These are phyloP conservation scores for Trissolcus japonicus DNA, from an alignment of 2,888 invertebrate genomes.

Conservation along the genomic window DNA sequence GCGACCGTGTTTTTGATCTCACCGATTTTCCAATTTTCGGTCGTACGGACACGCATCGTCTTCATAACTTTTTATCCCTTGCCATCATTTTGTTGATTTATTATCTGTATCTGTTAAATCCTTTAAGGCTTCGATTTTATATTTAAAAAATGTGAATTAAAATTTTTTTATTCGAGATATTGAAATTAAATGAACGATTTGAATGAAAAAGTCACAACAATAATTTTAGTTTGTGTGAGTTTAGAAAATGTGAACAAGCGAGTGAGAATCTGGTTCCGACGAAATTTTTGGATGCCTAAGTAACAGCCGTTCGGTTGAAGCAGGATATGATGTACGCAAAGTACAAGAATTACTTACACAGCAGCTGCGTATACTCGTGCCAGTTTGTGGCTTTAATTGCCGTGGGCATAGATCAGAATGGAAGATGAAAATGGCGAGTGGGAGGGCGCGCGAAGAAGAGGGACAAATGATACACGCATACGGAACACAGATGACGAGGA, in stretches of 20 bases:
- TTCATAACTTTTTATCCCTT: not conserved
- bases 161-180: no score
- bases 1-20: slow-evolving; percentile 26
- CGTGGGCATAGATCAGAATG: slow-evolving; percentile 38
- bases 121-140: no score
- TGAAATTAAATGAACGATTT: no score
- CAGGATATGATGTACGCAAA: slow-evolving; percentile 25
- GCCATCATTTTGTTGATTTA: slow-evolving; percentile 18
- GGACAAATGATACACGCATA: slow-evolving; percentile 47
- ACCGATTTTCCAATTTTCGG: slow-evolving; percentile 38
- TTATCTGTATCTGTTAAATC: no score
- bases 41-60: not conserved
- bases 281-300: not conserved
- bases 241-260: not conserved
- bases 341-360: slow-evolving; percentile 38
- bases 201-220: not conserved
- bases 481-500: slow-evolving; percentile 45
- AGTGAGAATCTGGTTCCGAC: not conserved
- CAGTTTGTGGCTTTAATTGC: slow-evolving; percentile 50
- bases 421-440: slow-evolving; percentile 39
- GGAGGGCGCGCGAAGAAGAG: slow-evolving; percentile 31
- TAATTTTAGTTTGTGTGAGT: not conserved
- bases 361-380: slow-evolving; percentile 45
- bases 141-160: no score
- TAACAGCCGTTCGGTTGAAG: not conserved